Percentiles rank a stretch among this genome's conserved stretches.
These are phyloP conservation scores for Meteorus sp. DNA, from an alignment of 1,140 invertebrate genomes.

Conservation along the genomic window DNA sequence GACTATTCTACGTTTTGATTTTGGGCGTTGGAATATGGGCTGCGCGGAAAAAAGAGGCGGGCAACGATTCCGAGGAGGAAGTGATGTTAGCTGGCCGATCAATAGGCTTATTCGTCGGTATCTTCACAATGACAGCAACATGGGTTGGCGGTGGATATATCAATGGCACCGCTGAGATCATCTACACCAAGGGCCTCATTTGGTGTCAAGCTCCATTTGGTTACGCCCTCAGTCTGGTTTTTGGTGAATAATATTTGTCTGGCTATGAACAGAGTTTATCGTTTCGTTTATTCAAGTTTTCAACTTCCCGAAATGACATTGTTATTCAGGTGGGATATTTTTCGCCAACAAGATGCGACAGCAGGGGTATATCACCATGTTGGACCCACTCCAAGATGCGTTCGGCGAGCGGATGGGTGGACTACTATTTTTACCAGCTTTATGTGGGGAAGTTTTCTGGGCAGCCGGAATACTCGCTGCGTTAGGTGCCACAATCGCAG, in stretches of 20 bases:
- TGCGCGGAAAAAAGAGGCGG: conserved; percentile 82
- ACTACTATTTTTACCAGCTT: conserved; percentile 91
- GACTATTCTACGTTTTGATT: conserved; percentile 93
- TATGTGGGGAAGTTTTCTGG: conserved; percentile 98
- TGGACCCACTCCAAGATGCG: conserved; percentile 95
- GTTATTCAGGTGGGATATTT: conserved; percentile 83
- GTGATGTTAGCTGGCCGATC: conserved; percentile 96
- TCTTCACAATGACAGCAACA: conserved; percentile 99
- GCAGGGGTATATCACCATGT: conserved; percentile 97
- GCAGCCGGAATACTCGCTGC: conserved; percentile 95
- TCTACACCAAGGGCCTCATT: conserved; percentile 87
- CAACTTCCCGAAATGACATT: conserved; percentile 7
- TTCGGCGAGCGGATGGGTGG: conserved; percentile 97
- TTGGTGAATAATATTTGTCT: conserved; percentile 67
- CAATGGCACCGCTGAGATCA: conserved; percentile 95
- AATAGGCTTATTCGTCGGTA: conserved; percentile 94
- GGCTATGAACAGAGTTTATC: neutral
- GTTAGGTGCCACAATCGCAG: conserved; percentile 91
- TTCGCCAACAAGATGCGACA: conserved; percentile 97
- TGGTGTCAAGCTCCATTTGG: conserved; percentile 98
- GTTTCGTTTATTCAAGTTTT: too few relatives aligned
- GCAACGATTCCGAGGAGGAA: conserved; percentile 89
- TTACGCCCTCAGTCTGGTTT: conserved; percentile 90
- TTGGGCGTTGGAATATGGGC: conserved; percentile 94
- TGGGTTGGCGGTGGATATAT: conserved; percentile 99